Conservation (phyloP, 2,113 vertebrate species). For the Accipiter virgatus region DNA sequence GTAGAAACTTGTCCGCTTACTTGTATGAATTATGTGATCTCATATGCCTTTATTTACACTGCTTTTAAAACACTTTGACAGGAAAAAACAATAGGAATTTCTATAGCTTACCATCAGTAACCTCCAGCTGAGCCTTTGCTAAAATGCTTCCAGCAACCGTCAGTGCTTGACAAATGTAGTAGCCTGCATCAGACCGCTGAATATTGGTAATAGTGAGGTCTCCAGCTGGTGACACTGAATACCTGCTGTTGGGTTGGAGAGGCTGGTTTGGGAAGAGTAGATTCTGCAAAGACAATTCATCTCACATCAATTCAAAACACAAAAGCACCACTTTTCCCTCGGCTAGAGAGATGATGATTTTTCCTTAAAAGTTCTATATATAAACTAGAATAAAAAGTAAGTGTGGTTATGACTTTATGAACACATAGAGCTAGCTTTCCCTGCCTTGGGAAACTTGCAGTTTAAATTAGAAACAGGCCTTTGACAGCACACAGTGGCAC, state of each 20-base stretch:
- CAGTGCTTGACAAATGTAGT: constrained; percentile 97
- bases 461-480: constrained; percentile 27
- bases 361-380: neutral
- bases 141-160: constrained; percentile 98
- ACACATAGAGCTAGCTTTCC: neutral
- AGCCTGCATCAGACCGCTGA: constrained; percentile 90
- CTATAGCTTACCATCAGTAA: constrained; percentile 91
- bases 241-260: constrained; percentile 91
- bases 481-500: neutral
- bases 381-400: neutral
- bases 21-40: neutral
- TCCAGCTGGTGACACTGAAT: constrained; percentile 90
- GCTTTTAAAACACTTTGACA: neutral
- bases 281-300: constrained; percentile 80
- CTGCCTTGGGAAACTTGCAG: neutral
- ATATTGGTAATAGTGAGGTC: constrained; percentile 93
- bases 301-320: constrained; percentile 15
- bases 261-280: constrained; percentile 98
- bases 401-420: neutral
- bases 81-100: constrained; percentile 3
- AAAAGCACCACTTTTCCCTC: neutral
- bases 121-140: constrained; percentile 98
- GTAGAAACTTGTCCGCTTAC: neutral
- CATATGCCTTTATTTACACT: neutral
- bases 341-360: neutral